Base-by-base conservation (phyloP, 2,797 vertebrate species). In the Microctenopoma lineatum region DNA sequence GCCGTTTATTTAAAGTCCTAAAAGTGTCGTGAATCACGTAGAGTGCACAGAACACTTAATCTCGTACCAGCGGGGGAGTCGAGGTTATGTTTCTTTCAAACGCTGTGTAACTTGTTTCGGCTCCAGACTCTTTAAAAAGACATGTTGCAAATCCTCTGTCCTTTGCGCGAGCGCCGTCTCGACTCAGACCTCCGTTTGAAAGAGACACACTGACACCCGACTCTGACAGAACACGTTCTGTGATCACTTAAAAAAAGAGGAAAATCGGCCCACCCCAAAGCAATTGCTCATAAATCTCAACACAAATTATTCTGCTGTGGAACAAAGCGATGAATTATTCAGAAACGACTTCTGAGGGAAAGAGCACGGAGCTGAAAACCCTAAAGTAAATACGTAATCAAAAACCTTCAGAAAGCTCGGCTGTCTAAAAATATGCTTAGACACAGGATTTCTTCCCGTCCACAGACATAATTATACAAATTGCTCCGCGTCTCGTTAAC, bases 401-500 rank as follows among this genome's bases (percentile, higher is more conserved):
- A 80, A 90, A 87, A 82, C 85, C 84, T 84, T 84, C 83, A 86
- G 88, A 88, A 87, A 73, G 83, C 83, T 79, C 29, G 70, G 79
- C 79, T 81, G 83, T 89, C 85, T 81, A 75, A 88, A 89, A 91
- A 93, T 92, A 86, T 93, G 91, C 89, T 92, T 91, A 91, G 92
- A 92, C 87, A 86, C 85, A 87, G 84, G 86, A 89, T 90, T 92
- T 92, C 87, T 90, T 80, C 77, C 67, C 80, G 85, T 88, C 87
- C 86, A 73, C 87, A 86, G 79, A 87, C 92, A 90, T 92, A 92
- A 92, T 94, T 94, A 93, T 86, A 92, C 89, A 92, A 92, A 94
- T 92, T 92, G 90, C 85, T 90, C 83, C 69, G 85, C 84, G 88
- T 92, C 90, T 91, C 85, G 85, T 92, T 94, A 92, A 92, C 90